phyloP scores from a whole-genome alignment of 92 coral and sea anemone genomes.

The Zoanthus solanderi region DNA sequence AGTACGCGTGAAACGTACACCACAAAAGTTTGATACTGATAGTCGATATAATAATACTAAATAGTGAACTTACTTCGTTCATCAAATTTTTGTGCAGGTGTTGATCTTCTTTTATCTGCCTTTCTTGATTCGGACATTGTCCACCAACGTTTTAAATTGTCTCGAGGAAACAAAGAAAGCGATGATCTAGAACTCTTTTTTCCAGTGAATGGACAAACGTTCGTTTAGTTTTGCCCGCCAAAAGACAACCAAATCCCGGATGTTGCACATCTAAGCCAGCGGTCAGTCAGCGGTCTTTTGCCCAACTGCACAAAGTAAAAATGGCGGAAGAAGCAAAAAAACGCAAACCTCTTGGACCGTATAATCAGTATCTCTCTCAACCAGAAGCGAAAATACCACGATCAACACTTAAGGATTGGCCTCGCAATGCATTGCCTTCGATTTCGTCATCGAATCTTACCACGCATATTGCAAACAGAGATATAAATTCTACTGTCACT shows the following conservation, averaged over 20 bases:
- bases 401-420: conserved; percentile 65
- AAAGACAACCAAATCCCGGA: conserved; percentile 36
- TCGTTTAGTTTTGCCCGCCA: conserved; percentile 42
- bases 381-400: conserved; percentile 68
- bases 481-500: not conserved
- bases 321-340: conserved; percentile 16
- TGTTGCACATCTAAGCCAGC: not conserved
- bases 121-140: conserved; percentile 9
- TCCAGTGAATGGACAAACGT: not conserved
- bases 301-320: no score
- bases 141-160: conserved; percentile 32
- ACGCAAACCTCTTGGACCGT: conserved; percentile 63
- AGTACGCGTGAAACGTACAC: no score
- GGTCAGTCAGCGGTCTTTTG: not conserved
- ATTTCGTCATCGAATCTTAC: no score
- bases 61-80: conserved; percentile 62
- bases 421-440: not conserved
- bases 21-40: no score
- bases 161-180: not conserved
- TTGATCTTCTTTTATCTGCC: conserved; percentile 43
- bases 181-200: not conserved
- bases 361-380: conserved; percentile 74
- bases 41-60: no score
- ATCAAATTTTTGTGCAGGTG: conserved; percentile 55
- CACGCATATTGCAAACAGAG: no score